Evolutionary conservation across 37 sponge, comb jelly and placozoan genomes (phyloP).

Genomic region (Halichondria panicea): DNA sequence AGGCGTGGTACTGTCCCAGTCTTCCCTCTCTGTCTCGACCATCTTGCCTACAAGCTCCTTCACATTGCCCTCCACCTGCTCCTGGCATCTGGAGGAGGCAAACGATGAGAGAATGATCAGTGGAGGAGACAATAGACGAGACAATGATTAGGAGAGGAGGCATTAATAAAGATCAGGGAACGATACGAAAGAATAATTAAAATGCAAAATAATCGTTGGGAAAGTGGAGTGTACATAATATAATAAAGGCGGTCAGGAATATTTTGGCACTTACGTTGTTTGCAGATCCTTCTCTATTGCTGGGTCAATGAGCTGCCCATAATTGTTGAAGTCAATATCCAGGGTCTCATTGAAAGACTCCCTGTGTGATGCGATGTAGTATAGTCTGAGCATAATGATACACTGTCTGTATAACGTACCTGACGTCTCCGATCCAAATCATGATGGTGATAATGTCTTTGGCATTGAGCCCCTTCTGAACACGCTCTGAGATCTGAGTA

Average conservation of each 20-base stretch:
- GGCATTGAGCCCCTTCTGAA: slow-evolving; percentile 47
- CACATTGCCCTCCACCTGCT: slow-evolving; percentile 50
- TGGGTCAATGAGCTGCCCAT: slow-evolving; percentile 58
- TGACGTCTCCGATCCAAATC: slow-evolving; percentile 67
- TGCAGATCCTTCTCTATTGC: slow-evolving; percentile 46
- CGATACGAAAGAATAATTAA: background rate
- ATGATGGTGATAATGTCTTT: slow-evolving; percentile 60
- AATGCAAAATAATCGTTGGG: background rate
- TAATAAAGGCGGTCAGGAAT: background rate
- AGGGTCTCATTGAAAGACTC: slow-evolving; percentile 39
- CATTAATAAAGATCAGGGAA: background rate
- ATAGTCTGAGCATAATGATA: background rate
- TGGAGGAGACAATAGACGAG: no score
- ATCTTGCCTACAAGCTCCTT: slow-evolving; percentile 42
- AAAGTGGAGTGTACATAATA: background rate
- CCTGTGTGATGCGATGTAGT: slow-evolving; percentile 24
- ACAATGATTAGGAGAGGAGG: background rate
- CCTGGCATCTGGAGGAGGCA: slow-evolving; percentile 48
- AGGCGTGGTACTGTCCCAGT: slow-evolving; percentile 40
- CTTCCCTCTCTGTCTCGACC: slow-evolving; percentile 54
- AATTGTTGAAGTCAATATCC: slow-evolving; percentile 41
- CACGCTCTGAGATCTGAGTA: slow-evolving; percentile 46
- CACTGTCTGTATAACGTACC: slow-evolving; percentile 16
- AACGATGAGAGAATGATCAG: no score
- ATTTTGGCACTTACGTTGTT: slow-evolving; percentile 35